Base-by-base conservation (phyloP, 1,140 invertebrate genomes). In the Diploscapter pachys region DNA sequence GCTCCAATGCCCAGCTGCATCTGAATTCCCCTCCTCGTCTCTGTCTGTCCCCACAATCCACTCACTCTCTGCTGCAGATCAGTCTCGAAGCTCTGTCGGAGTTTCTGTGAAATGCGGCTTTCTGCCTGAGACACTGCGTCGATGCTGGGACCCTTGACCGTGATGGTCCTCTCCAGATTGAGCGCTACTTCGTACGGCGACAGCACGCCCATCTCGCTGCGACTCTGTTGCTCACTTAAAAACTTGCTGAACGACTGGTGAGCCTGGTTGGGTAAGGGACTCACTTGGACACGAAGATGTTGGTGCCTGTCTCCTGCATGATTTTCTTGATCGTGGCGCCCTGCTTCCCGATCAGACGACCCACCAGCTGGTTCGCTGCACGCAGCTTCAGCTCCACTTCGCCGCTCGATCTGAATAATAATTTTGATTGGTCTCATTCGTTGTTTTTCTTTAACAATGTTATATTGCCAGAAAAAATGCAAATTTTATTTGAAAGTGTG, bases 301-400 rank as follows among this genome's bases (percentile, higher is more conserved):
- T 96, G 0, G 95, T 96, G 75, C 96, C 93, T 3, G 95, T 97
- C 79, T 97, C 93, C 85, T 97, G 93, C 94, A 97, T 98, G 81
- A 98, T 97, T 83, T 93, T 90, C 86, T 98, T 98, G 77, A 98
- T 98, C 3, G 94, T 96, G 82, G 93, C 93, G 53, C 95, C 95
- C 64, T 86, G 84, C 87, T 97, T 98, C 62, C 96, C 95, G 86
- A 98, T 98, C 78, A 98, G 95, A 70, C 95, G 90, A 50, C 96
- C 96, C 85, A 98, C 96, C 54, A 98, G 88, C 87, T 95, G 96
- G 87, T 98, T 97, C 86, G 96, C 94, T 72, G 95, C 95, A 70
- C 98, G 89, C 73, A 98, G 93, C 89, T 96, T 96, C 77, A 98
- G 88, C 77, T 91, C 92, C 69, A 95, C 92, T 87, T 98, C 94